Base-by-base conservation (phyloP, 2,888 invertebrate genomes). In the Chloroclystis v-ata region DNA sequence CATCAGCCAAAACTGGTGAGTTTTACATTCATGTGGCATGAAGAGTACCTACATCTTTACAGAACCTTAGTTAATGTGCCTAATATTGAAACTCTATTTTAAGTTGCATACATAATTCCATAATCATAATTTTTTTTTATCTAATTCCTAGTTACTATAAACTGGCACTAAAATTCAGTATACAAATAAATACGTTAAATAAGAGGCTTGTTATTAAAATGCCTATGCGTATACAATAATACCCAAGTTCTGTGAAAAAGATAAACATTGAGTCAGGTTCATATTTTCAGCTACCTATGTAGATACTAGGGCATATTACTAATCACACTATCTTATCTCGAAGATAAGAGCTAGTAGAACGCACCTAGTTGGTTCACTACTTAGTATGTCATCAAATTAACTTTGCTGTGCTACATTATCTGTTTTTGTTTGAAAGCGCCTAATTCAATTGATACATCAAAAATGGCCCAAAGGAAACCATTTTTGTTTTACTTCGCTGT, bases 401-500 rank as follows among this genome's bases (percentile, higher is more conserved):
- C 57, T 58, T 55, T 61, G 59, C 60, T 60, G 49, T 49, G 42
- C 54, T 56, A 50, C 61, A 52, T 53, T 51, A 54, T 53, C 52
- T 48, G 39, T 60, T 51, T 55, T 29, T 49, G 58, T 60, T 53
- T 56, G 48, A 54, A 56, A 57, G 56, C 50, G 7, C 8, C 46
- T 47, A 48, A 50, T 51, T 39, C 54, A 59, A n/a, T n/a, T n/a
- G n/a, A n/a, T n/a, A 58, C 44, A 28, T 48, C 35, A 32, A 82
- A 79, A 74, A 89, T 89, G 89, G 76, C 74, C 37, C 73, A 76
- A 55, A 78, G 63, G 52, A 84, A 67, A 61, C 72, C 86, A 2
- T 52, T 83, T 24, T 75, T 79, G 69, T 89, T 88, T 64, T 90
- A 89, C 61, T 73, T 90, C n/a, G 82, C 89, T 29, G 75, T 88